These are phyloP conservation scores for Pomacea canaliculata DNA, from an alignment of 2,888 invertebrate species.

Conservation along the genomic window DNA sequence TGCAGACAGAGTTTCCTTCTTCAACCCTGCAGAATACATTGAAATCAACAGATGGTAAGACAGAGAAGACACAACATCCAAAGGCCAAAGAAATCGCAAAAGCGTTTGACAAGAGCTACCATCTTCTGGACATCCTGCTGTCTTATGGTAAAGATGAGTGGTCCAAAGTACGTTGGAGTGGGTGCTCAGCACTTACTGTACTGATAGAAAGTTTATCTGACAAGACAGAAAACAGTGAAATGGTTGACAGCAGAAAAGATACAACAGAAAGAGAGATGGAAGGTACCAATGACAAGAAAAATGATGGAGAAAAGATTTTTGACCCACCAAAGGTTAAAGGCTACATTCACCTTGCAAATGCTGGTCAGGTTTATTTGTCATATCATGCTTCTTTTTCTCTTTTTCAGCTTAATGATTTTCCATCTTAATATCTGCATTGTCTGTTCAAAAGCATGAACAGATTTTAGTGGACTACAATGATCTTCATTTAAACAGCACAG, in stretches of 20 bases:
- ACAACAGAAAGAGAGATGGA: not conserved
- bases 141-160: constrained; percentile 66
- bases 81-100: constrained; percentile 50
- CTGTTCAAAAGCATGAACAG: no score
- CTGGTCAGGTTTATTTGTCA: constrained; percentile 46
- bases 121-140: constrained; percentile 60
- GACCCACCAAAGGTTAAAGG: constrained; percentile 52
- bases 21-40: not conserved
- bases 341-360: constrained; percentile 62
- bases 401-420: not conserved
- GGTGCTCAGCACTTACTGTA: constrained; percentile 61
- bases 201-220: constrained; percentile 47
- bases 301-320: constrained; percentile 3
- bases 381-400: no score
- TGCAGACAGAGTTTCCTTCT: constrained; percentile 36
- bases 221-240: constrained; percentile 21
- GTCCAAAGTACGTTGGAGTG: constrained; percentile 67
- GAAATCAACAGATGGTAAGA: constrained; percentile 14
- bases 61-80: constrained; percentile 36
- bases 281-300: constrained; percentile 1
- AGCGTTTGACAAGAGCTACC: constrained; percentile 61
- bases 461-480: no score
- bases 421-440: not conserved
- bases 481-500: no score
- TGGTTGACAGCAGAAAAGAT: not conserved